These are phyloP conservation scores for Lagopus leucura DNA, from an alignment of 2,113 vertebrate genomes.

Conservation along the genomic window DNA sequence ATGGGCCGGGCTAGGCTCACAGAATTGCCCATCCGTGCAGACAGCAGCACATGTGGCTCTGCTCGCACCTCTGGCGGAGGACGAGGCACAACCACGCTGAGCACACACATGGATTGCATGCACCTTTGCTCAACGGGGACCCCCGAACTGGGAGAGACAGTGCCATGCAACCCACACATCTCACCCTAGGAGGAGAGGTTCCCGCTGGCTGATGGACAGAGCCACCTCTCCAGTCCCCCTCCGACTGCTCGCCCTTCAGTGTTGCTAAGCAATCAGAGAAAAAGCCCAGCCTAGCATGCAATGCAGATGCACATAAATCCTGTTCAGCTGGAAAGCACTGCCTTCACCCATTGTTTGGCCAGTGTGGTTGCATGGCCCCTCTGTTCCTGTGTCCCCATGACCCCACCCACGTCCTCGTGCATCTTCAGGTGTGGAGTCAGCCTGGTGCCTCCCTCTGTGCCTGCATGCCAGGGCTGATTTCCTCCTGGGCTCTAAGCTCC, in stretches of 20 bases:
- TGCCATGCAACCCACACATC: neutral
- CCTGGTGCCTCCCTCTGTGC: neutral
- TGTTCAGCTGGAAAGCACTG: neutral
- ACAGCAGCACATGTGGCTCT: fast-evolving
- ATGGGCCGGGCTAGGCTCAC: neutral
- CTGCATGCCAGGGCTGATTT: fast-evolving
- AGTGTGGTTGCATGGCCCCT: neutral
- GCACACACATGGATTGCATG: neutral
- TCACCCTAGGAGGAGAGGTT: neutral
- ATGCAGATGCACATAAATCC: neutral
- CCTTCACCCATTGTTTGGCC: fast-evolving
- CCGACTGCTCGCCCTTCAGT: neutral
- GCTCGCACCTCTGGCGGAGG: neutral
- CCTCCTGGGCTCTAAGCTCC: neutral
- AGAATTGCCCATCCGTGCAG: fast-evolving
- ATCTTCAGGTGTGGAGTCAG: neutral
- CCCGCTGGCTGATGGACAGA: neutral
- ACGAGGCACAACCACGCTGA: fast-evolving
- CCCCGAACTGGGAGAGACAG: neutral
- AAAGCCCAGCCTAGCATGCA: neutral
- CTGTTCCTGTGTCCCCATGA: fast-evolving
- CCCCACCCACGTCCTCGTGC: neutral
- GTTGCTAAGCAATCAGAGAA: conserved; percentile 47
- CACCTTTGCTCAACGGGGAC: neutral
- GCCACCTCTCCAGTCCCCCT: neutral